Base-by-base conservation (phyloP, 2,113 vertebrate species). In the Dinomys branickii region DNA sequence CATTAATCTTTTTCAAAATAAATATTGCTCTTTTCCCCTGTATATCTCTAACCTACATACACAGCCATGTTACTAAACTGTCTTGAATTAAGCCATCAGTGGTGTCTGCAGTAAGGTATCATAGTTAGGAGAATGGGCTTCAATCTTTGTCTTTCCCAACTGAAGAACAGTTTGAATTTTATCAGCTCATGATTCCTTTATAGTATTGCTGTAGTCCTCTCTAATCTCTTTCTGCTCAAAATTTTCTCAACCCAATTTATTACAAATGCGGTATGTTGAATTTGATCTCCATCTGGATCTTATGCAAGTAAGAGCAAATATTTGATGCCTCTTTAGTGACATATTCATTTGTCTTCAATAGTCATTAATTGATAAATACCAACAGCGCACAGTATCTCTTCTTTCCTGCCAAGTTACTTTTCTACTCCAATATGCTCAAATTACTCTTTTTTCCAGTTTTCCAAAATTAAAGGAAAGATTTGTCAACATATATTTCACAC, bases 1-100 rank as follows among this genome's bases (percentile, higher is more conserved):
- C 17, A 84, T 77, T 80, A 67, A 16, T 78, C 3, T 67, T 91
- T 84, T 44, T 94, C 50, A 89, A 94, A 95, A 67, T 44, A 65
- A 73, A 67, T 28, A 85, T 63, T 80, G 10, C 1, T 38, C 2
- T 65, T 85, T 38, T 33, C 59, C 86, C 67, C 35, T 78, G 3
- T 30, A 13, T 85, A 52, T 41, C 11, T 78, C 9, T 11, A 65
- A 35, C 30, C 50, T 80, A 0, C 16, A 7, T 4, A 71, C 35
- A 50, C 13, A 86, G 0, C 7, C 33, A 78, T 71, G 38, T 86
- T 94, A 61, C 22, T 41, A 50, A 50, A n/a, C 73, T 93, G 9
- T 19, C 8, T 22, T 52, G 30, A 4, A 16, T 67, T 17, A 67
- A 33, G 14, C 33, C 14, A n/a, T 69, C 65, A n/a, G 7, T n/a